Base-by-base conservation (phyloP, 1,140 invertebrate genomes). In the Homalodisca vitripennis region DNA sequence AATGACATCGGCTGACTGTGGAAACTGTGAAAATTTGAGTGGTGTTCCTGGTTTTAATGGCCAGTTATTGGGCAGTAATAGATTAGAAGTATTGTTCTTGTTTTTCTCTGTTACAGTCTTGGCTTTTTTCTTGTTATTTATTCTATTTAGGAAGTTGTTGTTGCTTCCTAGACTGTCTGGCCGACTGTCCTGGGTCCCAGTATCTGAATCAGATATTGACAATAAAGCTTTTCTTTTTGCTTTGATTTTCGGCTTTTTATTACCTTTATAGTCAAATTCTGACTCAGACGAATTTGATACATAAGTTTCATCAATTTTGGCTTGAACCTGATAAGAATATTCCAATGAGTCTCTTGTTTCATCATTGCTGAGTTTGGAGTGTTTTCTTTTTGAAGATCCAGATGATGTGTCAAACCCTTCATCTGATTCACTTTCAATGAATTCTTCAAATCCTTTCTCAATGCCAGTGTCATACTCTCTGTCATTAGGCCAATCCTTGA, bases 401-500 rank as follows among this genome's bases (percentile, higher is more conserved):
- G 17, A 70, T 27, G 22, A 27, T 6, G 22, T 60, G 14, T 57
- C 57, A 20, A 31, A 55, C 27, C 60, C 34, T 41, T 41, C 17
- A 10, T 53, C 32, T 55, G 6, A 26, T 12, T 20, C 6, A 22
- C 6, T 55, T 26, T 6, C 51, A 20, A 55, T 26, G 17, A 26
- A 12, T n/a, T 20, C 80, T 68, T 84, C 84, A 74, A 84, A 85
- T 1, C 84, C 83, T 65, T 85, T 84, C 70, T 87, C 85, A 34
- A 87, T 87, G 0, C 84, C 63, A 51, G 73, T 67, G 71, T 74
- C 75, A 48, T 72, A 70, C 47, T 83, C 81, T 24, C 82, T 79
- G 0, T 81, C 81, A 1, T 85, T 81, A 1, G 85, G 84, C 75
- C 82, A 83, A 75, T 84, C 80, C 70, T 84, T 83, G 72, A 87